Base-by-base conservation (phyloP, 2,113 vertebrate species). In the Sylvicapra grimmia region DNA sequence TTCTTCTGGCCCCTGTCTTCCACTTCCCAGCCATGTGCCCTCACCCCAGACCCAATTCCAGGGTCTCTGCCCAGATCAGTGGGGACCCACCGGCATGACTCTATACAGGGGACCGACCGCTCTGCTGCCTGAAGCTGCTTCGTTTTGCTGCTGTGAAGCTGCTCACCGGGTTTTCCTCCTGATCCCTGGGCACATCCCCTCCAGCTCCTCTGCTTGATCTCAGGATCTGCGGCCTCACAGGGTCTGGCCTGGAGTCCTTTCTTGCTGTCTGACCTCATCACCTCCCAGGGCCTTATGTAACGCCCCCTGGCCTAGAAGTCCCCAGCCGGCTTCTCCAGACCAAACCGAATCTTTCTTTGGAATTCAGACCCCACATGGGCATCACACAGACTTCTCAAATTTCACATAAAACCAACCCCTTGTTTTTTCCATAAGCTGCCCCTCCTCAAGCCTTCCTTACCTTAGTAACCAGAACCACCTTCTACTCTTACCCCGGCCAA, bases 81-180 rank as follows among this genome's bases (percentile, higher is more conserved):
- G 72, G 7, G 40, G 61, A 14, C 25, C n/a, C 14, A 31, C 61
- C 14, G 16, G 21, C 23, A 47, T 47, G 40, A 16, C 9, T 51
- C 36, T 25, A 21, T 7, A n/a, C 6, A 51, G 10, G 31, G 29
- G 31, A 49, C 19, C 1, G 4, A 31, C 29, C 3, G 2, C n/a
- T 51, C 33, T 25, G 18, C 68, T 68, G 31, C 91, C 53, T 51
- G 4, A 86, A 65, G 79, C 14, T 18, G 54, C 2, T 29, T 44
- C 8, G 0, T 19, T 33, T 56, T 14, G 11, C 5, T 86, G 63
- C 54, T 40, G 10, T 56, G 59, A 93, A 92, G 14, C 9, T 49
- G 10, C 23, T 4, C 0, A 0, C 54, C 56, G 27, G 33, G 33
- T 61, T 61, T 61, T 83, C 83, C 49, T 63, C 27, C 54, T n/a